These are phyloP conservation scores for Diorhabda sublineata DNA, from an alignment of 1,140 invertebrate species.

Conservation along the genomic window DNA sequence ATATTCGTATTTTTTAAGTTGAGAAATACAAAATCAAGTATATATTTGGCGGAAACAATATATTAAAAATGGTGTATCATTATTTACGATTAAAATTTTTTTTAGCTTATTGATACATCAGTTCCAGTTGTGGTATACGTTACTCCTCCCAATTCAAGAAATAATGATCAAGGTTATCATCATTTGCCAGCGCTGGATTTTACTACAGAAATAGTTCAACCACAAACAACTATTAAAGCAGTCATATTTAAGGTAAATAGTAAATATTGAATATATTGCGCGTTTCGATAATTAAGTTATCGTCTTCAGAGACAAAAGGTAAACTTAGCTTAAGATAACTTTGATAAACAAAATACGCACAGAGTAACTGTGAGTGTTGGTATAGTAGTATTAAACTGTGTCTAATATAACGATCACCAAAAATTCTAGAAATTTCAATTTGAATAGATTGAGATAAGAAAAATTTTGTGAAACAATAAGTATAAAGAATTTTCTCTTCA, in stretches of 20 bases:
- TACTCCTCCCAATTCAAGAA: conserved; percentile 44
- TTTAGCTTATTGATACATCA: conserved; percentile 74
- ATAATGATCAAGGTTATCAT: conserved; percentile 33
- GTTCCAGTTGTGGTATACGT: conserved; percentile 80
- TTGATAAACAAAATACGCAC: too few species aligned
- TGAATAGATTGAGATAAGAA: too few species aligned
- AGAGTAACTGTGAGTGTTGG: too few species aligned
- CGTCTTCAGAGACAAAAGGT: too few species aligned
- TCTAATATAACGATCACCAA: too few species aligned
- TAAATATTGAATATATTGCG: background rate
- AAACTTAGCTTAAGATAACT: too few species aligned
- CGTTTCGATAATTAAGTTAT: too few species aligned
- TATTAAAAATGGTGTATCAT: too few species aligned
- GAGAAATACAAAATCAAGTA: background rate
- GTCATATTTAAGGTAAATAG: conserved; percentile 64
- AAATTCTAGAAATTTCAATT: too few species aligned
- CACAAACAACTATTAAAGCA: conserved; percentile 69
- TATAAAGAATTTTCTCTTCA: too few species aligned
- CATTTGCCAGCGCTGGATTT: conserved; percentile 61
- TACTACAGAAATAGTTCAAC: conserved; percentile 59
- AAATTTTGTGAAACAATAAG: too few species aligned
- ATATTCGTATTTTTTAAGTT: background rate
- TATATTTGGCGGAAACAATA: background rate
- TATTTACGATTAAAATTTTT: background rate
- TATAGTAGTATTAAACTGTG: too few species aligned